These are phyloP conservation scores for Idris sp. DNA, from an alignment of 1,140 invertebrate genomes.

Conservation along the genomic window DNA sequence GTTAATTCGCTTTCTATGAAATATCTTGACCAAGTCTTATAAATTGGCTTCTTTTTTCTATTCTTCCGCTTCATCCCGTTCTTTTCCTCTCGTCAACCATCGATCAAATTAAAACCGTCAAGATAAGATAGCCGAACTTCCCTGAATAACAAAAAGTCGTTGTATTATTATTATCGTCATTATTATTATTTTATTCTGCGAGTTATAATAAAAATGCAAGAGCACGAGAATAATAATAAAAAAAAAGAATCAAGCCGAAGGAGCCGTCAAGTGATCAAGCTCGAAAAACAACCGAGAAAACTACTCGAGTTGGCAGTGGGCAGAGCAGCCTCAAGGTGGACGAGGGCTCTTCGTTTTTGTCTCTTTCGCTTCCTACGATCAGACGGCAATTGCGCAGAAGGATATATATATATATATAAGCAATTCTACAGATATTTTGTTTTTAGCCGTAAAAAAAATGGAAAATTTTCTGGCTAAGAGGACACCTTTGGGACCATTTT, in stretches of 20 bases:
- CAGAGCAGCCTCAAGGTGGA: slow-evolving; percentile 62
- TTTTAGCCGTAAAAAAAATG: slow-evolving; percentile 31
- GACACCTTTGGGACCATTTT: no score
- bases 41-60: slow-evolving; percentile 11
- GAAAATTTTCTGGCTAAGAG: no score
- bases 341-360: slow-evolving; percentile 58
- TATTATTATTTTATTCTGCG: slow-evolving; percentile 13
- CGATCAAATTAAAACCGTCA: slow-evolving; percentile 3
- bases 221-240: no score
- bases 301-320: slow-evolving; percentile 46
- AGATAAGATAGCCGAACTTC: slow-evolving; percentile 19
- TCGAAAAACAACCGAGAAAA: slow-evolving; percentile 22
- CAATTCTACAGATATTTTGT: no score
- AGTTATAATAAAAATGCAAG: slow-evolving; percentile 9
- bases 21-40: slow-evolving; percentile 10
- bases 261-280: slow-evolving; percentile 15
- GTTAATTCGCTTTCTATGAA: slow-evolving; percentile 27
- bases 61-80: no score
- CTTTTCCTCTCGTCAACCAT: neutral
- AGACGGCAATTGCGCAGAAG: slow-evolving; percentile 46
- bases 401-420: slow-evolving; percentile 39
- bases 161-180: slow-evolving; percentile 24
- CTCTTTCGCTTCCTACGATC: slow-evolving; percentile 57
- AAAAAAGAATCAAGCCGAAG: slow-evolving; percentile 23
- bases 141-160: neutral